Conservation (phyloP, 2,888 invertebrate species). For the Apamea sordens region DNA sequence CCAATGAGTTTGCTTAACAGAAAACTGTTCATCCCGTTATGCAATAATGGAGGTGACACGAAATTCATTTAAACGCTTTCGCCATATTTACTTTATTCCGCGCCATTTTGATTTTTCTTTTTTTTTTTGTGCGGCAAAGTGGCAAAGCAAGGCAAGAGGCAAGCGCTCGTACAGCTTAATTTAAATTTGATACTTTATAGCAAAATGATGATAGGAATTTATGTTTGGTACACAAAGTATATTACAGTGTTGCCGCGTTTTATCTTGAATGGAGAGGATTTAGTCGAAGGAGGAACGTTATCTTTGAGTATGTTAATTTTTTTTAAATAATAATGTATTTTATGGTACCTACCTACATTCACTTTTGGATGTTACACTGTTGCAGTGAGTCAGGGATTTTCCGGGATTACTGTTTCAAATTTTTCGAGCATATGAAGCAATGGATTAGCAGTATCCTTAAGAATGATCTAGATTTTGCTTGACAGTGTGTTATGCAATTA, state of each 20-base stretch:
- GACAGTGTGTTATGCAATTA: neutral
- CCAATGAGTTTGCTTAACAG: constrained; percentile 64
- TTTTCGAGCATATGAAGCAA: neutral
- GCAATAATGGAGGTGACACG: constrained; percentile 73
- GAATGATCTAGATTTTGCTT: neutral
- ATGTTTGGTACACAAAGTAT: constrained; percentile 59
- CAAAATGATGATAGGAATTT: constrained; percentile 70
- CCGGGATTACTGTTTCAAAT: constrained; percentile 1
- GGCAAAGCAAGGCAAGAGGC: constrained; percentile 60
- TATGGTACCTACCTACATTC: constrained; percentile 26
- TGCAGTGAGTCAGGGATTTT: constrained; percentile 28
- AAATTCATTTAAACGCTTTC: constrained; percentile 74
- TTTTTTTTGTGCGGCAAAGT: constrained; percentile 60
- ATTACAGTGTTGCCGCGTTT: constrained; percentile 47
- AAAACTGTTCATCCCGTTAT: constrained; percentile 77
- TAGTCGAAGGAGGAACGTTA: constrained; percentile 51
- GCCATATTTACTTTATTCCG: constrained; percentile 66
- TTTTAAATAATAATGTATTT: constrained; percentile 35
- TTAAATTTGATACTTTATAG: constrained; percentile 77
- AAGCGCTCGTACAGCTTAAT: constrained; percentile 75
- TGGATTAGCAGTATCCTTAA: neutral
- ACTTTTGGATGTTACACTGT: constrained; percentile 34
- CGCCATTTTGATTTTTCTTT: constrained; percentile 61
- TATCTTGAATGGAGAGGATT: constrained; percentile 62
- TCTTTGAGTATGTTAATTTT: constrained; percentile 51